Conservation (phyloP, 1,140 invertebrate genomes). For the Acyrthosiphon pisum region DNA sequence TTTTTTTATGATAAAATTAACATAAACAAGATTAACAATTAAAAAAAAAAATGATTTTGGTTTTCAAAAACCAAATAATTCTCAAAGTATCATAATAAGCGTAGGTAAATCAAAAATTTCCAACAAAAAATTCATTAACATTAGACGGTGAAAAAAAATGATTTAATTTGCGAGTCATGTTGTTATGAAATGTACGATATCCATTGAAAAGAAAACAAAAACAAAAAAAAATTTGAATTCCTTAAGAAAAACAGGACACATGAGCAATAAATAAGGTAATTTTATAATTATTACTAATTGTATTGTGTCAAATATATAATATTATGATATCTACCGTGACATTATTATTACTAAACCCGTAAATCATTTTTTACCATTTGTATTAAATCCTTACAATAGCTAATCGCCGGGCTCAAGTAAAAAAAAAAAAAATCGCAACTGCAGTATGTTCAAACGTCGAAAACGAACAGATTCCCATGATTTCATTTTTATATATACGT, state of each 20-base stretch:
- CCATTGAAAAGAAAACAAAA: not conserved
- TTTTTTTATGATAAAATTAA: not conserved
- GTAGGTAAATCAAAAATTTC: not conserved
- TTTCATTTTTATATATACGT: not conserved
- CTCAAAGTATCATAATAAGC: too few relatives aligned
- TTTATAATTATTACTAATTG: not conserved
- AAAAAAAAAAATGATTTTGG: not conserved
- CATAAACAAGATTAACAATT: not conserved
- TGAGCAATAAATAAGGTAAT: constrained; percentile 7
- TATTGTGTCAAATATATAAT: not conserved
- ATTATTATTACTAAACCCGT: not conserved
- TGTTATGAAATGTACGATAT: not conserved
- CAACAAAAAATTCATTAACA: not conserved
- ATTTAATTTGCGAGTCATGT: not conserved
- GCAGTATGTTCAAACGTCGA: not conserved
- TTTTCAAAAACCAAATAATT: not conserved
- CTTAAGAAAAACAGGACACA: not conserved
- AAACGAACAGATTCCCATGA: not conserved
- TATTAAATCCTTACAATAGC: too few relatives aligned
- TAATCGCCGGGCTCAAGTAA: too few relatives aligned
- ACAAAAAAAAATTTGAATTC: not conserved
- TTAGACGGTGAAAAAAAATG: not conserved
- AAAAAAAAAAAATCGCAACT: not conserved
- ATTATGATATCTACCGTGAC: not conserved
- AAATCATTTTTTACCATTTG: not conserved